phyloP scores from a whole-genome alignment of 2,888 invertebrate genomes.

The Amphipoea oculea region DNA sequence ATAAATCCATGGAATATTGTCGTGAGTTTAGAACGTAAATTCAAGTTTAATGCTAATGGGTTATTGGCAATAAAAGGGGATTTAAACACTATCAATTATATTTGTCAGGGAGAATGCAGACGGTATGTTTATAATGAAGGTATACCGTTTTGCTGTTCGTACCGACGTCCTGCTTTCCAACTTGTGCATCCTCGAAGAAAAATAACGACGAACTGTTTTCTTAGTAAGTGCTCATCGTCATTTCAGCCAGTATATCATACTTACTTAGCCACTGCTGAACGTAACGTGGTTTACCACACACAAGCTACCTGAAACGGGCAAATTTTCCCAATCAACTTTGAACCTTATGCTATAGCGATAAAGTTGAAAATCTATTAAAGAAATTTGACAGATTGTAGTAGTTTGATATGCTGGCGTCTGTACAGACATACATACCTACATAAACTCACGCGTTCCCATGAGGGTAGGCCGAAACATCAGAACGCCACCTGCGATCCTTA shows the following conservation, averaged over 20 bases:
- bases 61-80: slow-evolving; percentile 70
- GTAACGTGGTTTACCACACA: neutral
- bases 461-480: too few species aligned
- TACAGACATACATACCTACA: neutral
- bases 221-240: neutral
- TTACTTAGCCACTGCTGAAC: neutral
- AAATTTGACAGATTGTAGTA: too few species aligned
- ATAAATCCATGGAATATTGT: neutral
- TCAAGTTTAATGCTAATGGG: slow-evolving; percentile 66
- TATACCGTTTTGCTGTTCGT: neutral
- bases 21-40: slow-evolving; percentile 58
- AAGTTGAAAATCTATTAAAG: too few species aligned
- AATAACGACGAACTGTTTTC: neutral
- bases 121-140: slow-evolving; percentile 31
- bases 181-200: neutral
- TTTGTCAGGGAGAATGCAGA: slow-evolving; percentile 57
- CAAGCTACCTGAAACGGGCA: too few species aligned
- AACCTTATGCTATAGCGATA: too few species aligned
- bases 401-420: neutral
- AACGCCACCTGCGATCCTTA: neutral
- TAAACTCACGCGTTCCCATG: neutral
- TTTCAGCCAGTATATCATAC: neutral
- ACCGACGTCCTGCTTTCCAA: neutral
- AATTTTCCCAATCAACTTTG: too few species aligned
- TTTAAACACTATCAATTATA: slow-evolving; percentile 77